Conservation (phyloP, 2,113 vertebrate genomes). For the Fulica atra region DNA sequence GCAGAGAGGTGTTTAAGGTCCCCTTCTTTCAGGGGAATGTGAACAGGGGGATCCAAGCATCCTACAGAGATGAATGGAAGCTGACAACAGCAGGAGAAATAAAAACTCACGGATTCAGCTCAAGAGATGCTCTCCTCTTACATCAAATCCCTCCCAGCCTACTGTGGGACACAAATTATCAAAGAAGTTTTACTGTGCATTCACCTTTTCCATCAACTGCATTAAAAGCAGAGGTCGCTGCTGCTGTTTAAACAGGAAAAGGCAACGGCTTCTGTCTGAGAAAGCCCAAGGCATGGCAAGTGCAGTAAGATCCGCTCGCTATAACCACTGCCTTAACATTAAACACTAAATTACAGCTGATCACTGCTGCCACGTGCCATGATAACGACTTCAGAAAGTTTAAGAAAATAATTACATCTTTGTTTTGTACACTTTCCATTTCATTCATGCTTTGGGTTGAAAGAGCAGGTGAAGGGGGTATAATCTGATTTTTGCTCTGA, state of each 20-base stretch:
- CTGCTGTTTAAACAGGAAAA: background rate
- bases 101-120: background rate
- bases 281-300: background rate
- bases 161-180: background rate
- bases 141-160: background rate
- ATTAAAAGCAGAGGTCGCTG: background rate
- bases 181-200: background rate
- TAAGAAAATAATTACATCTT: background rate
- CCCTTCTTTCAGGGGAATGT: background rate
- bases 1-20: background rate
- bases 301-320: background rate
- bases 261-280: background rate
- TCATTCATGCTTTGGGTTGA: background rate
- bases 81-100: background rate
- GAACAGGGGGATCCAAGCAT: background rate
- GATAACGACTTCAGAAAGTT: accelerated
- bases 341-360: background rate
- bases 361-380: background rate
- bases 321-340: background rate
- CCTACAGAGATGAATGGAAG: background rate
- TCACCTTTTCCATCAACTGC: background rate
- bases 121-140: background rate
- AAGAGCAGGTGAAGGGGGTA: background rate
- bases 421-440: background rate
- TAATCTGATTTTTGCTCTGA: background rate